These are phyloP conservation scores for Glaucomys volans DNA, from an alignment of 2,113 vertebrate genomes.

Conservation along the genomic window DNA sequence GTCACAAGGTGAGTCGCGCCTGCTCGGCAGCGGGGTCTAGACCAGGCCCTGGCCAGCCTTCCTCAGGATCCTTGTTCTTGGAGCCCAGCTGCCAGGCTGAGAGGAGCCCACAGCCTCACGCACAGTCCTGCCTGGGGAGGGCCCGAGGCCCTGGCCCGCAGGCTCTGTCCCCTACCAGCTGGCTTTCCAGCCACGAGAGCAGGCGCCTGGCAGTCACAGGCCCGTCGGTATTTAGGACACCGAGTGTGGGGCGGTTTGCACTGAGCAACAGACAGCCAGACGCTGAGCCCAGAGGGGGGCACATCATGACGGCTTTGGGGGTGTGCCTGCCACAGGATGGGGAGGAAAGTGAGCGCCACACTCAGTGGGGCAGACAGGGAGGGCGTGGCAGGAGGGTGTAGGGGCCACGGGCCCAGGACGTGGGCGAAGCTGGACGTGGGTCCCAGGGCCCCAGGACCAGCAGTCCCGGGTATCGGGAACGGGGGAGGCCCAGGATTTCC, in stretches of 20 bases:
- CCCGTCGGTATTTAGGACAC: background rate
- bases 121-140: background rate
- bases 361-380: accelerated
- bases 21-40: too few relatives aligned
- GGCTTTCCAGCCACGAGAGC: too few relatives aligned
- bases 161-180: too few relatives aligned
- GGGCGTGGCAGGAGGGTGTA: accelerated
- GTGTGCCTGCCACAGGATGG: accelerated
- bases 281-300: background rate
- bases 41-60: too few relatives aligned
- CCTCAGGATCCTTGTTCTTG: accelerated
- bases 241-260: too few relatives aligned
- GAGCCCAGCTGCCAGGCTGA: background rate
- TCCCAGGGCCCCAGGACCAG: accelerated
- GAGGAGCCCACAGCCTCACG: accelerated
- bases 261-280: accelerated
- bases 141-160: background rate
- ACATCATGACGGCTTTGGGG: accelerated
- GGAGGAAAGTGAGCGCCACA: background rate
- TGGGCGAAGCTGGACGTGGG: background rate
- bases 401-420: accelerated
- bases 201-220: too few relatives aligned
- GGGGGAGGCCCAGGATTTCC: accelerated
- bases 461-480: accelerated
- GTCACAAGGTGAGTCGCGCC: too few relatives aligned